A percentile compares a stretch with the other conserved stretches of the same genome.
These are phyloP conservation scores for Drosophila monieri DNA, from an alignment of 2,888 invertebrate genomes.

Conservation along the genomic window DNA sequence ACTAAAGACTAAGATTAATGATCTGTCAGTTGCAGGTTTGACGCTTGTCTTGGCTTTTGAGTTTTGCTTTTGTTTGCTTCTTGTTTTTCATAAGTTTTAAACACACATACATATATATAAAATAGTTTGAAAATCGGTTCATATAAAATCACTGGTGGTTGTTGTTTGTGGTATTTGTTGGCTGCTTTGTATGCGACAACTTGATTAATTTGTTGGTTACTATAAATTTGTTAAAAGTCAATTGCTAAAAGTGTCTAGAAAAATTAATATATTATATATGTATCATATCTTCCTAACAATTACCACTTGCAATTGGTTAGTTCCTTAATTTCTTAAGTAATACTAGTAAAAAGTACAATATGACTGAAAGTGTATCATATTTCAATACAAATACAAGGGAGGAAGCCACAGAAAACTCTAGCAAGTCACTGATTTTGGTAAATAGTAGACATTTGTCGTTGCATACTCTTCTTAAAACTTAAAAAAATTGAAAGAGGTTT, in stretches of 20 bases:
- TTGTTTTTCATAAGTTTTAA: conserved; percentile 28
- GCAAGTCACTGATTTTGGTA: background rate
- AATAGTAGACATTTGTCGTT: background rate
- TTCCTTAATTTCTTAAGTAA: conserved; percentile 55
- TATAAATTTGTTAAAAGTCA: conserved; percentile 61
- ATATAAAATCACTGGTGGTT: conserved; percentile 77
- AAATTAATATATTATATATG: conserved; percentile 54
- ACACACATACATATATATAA: conserved; percentile 44
- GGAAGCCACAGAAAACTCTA: background rate
- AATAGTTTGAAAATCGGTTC: conserved; percentile 65
- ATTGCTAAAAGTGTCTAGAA: conserved; percentile 68
- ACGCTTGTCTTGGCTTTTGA: conserved; percentile 37
- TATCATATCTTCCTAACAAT: conserved; percentile 28
- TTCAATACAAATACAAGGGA: conserved; percentile 24
- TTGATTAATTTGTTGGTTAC: conserved; percentile 53
- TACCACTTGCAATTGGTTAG: conserved; percentile 25
- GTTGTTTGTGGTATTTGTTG: conserved; percentile 52
- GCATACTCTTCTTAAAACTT: background rate
- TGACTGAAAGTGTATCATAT: conserved; percentile 55
- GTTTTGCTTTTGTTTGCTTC: conserved; percentile 14
- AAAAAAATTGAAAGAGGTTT: background rate
- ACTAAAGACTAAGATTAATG: conserved; percentile 21
- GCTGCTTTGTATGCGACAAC: conserved; percentile 37
- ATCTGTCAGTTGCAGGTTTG: conserved; percentile 32
- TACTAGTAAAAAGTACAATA: conserved; percentile 58